phyloP scores from a whole-genome alignment of 2,888 invertebrate genomes.

The Herminia tarsipennalis region DNA sequence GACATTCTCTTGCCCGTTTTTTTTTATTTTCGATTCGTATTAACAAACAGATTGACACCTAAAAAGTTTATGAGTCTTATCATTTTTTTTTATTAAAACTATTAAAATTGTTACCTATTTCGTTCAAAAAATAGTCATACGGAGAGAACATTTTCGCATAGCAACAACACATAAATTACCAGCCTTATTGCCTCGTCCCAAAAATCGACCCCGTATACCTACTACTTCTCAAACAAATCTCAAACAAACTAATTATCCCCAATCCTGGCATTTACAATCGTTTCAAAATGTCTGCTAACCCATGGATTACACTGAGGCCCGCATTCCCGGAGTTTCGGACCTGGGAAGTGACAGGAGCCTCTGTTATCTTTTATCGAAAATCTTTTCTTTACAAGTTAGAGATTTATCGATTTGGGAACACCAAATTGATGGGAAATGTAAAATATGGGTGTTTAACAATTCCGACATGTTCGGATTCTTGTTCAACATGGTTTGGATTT shows the following conservation, averaged over 20 bases:
- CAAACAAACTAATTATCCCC: constrained; percentile 34
- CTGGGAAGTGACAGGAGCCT: constrained; percentile 43
- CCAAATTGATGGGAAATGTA: constrained; percentile 12
- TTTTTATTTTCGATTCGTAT: no score
- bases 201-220: background rate
- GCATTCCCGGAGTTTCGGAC: constrained; percentile 37
- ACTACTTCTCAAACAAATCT: constrained; percentile 32
- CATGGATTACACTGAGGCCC: constrained; percentile 30
- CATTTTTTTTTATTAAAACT: no score
- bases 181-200: background rate
- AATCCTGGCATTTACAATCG: constrained; percentile 16
- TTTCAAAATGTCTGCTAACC: constrained; percentile 31
- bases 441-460: constrained; percentile 9
- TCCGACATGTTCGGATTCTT: background rate
- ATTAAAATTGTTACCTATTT: no score
- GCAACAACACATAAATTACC: no score
- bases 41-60: no score
- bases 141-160: no score
- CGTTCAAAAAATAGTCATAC: no score
- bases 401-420: constrained; percentile 36
- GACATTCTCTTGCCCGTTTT: no score
- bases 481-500: no score
- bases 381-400: constrained; percentile 39
- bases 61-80: no score
- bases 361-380: constrained; percentile 37